Evolutionary conservation across 2,797 vertebrate genomes (phyloP).

Genomic region (Coranthus polyacanthus): DNA sequence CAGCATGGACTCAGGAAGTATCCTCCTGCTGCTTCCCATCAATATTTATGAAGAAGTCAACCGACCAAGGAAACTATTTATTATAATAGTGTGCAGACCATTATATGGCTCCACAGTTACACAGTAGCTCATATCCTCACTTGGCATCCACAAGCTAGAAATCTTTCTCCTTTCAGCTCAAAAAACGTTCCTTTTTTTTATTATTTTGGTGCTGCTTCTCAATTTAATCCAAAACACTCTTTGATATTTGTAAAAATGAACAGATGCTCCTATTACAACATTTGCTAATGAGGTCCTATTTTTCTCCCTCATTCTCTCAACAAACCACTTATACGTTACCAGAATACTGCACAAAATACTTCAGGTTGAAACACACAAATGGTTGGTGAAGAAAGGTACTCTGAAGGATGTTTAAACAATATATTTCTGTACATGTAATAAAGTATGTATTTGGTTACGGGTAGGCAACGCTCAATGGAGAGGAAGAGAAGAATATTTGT

Average conservation of each 20-base stretch:
- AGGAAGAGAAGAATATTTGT: neutral
- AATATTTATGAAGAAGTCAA: constrained; percentile 69
- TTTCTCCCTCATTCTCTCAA: too few species aligned
- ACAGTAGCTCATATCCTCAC: constrained; percentile 13
- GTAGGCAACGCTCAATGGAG: too few species aligned
- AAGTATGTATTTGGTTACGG: too few species aligned
- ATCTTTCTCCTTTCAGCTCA: neutral
- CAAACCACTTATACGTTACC: too few species aligned
- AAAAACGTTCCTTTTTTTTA: too few species aligned
- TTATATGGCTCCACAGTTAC: constrained; percentile 25
- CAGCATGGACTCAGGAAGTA: constrained; percentile 49
- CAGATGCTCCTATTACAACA: too few species aligned
- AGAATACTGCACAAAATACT: too few species aligned
- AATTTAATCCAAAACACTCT: too few species aligned
- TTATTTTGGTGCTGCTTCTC: too few species aligned
- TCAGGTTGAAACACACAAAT: neutral
- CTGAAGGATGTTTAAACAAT: neutral
- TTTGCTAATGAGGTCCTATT: too few species aligned
- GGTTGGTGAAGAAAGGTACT: neutral
- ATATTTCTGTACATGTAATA: too few species aligned
- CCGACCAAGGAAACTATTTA: constrained; percentile 47
- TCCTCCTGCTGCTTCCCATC: constrained; percentile 36
- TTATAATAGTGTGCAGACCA: constrained; percentile 42
- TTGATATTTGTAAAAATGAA: too few species aligned
- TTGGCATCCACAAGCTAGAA: constrained; percentile 30